Percentiles rank a stretch among this genome's conserved stretches.
Evolutionary conservation across 2,888 invertebrate species (phyloP).

Genomic region (Heliconius hortense): DNA sequence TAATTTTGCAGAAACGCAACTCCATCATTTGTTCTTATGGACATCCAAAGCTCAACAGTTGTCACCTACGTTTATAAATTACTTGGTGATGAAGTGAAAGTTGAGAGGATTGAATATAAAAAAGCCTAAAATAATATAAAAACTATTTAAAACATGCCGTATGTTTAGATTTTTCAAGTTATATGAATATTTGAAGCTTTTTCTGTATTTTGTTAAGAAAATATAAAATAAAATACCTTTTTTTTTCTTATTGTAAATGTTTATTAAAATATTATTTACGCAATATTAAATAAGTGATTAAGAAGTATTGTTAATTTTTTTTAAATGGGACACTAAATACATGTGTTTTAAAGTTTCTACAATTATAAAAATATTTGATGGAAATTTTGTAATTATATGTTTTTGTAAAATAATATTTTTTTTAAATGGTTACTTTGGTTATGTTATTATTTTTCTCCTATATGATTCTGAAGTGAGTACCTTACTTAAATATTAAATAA

Average conservation of each 20-base stretch:
- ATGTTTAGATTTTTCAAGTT: not conserved
- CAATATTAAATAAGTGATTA: no score
- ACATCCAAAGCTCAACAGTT: slow-evolving; percentile 98
- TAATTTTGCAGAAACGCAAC: slow-evolving; percentile 87
- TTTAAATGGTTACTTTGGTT: not conserved
- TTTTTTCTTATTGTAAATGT: no score
- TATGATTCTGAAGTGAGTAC: not conserved
- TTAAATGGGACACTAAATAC: no score
- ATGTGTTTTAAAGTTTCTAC: no score
- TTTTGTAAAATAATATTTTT: not conserved
- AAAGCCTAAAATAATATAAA: slow-evolving; percentile 81
- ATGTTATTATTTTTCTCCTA: not conserved
- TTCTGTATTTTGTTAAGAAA: not conserved
- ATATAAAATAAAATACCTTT: no score
- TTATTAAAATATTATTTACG: no score
- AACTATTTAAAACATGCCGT: not conserved
- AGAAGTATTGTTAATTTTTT: no score
- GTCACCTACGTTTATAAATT: slow-evolving; percentile 99
- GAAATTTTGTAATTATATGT: not conserved
- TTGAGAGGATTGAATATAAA: slow-evolving; percentile 98
- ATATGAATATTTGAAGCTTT: not conserved
- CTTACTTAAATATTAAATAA: not conserved
- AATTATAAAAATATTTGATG: no score
- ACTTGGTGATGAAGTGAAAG: slow-evolving; percentile 99
- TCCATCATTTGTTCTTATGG: slow-evolving; percentile 99